Evolutionary conservation across 2,888 invertebrate genomes (phyloP), one percentile per base, ranked within the genome.

Genomic region (Barypeithes pellucidus): DNA sequence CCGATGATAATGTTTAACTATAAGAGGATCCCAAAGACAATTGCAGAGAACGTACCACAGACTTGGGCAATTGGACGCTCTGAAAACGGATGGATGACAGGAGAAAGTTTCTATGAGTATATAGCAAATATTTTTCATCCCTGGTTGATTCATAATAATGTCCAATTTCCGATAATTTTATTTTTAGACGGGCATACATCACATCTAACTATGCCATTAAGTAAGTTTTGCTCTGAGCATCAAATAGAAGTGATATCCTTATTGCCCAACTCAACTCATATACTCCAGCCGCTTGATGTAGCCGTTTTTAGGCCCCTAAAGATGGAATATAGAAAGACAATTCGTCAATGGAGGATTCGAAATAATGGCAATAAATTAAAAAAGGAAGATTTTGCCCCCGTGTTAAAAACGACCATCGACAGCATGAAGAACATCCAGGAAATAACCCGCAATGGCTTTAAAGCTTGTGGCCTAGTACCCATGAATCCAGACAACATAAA

Each of bases 251-350:
- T 73, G 16, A 39, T 73, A n/a, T 45, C 62, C 11, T 54, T 73
- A 12, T 62, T n/a, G 16, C 75, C 75, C 14, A 73, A 76, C 43
- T 16, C 74, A 12, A 75, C 75, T 2, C 73, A 73, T 36, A 63
- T 75, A 18, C 14, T 75, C 9, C 70, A 75, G 54, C 73, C 75
- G 14, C 43, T 20, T 4, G 75, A 75, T 59, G 73, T 73, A 0
- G 29, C 47, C 2, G 54, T 67, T 14, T 75, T 75, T 62, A 22
- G 52, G 7, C 67, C 70, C 8, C 29, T 73, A 33, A 75, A 73
- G 70, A 33, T 20, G 11, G 43, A 39, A 8, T 75, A 70, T 61
- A 66, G 50, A 52, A 73, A 70, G 22, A 57, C 24, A 45, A 33
- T 57, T 12, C 57, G 33, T 14, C 24, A 57, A 22, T 57, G 24